Percentiles rank a stretch among this genome's conserved stretches.
Evolutionary conservation across 2,888 invertebrate genomes (phyloP).

Genomic region (Hemithea aestivaria): DNA sequence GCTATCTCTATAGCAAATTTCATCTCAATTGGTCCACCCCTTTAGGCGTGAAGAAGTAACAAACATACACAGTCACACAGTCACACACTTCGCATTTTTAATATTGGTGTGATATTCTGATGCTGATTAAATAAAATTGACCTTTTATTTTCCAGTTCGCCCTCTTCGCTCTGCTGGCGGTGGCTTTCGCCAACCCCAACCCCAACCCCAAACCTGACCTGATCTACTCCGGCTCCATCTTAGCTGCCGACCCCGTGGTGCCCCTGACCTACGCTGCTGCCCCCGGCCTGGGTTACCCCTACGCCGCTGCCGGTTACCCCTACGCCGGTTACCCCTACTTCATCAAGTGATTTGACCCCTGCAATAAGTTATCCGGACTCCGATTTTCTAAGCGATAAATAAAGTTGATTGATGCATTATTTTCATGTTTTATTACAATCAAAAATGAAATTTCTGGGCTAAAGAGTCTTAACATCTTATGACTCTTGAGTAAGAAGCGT

Average conservation of each 20-base stretch:
- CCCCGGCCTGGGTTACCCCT: constrained; percentile 25
- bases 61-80: no score
- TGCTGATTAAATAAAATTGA: no score
- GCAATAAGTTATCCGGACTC: constrained; percentile 34
- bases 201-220: constrained; percentile 59
- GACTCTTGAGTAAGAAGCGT: no score
- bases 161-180: constrained; percentile 76
- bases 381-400: constrained; percentile 50
- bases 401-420: constrained; percentile 41
- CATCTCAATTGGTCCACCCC: no score
- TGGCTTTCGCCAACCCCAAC: constrained; percentile 75
- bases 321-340: constrained; percentile 48
- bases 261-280: constrained; percentile 39
- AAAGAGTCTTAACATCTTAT: no score
- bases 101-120: no score
- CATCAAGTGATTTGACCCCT: constrained; percentile 32
- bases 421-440: constrained; percentile 34
- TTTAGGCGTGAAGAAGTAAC: no score
- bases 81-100: no score
- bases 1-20: no score
- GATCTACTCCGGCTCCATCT: constrained; percentile 52
- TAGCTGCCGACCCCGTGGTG: constrained; percentile 41
- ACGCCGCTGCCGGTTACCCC: constrained; percentile 6
- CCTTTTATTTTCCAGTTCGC: constrained; percentile 66
- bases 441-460: no score